phyloP scores from a whole-genome alignment of 2,797 vertebrate species.

The Enteromius radiatus region DNA sequence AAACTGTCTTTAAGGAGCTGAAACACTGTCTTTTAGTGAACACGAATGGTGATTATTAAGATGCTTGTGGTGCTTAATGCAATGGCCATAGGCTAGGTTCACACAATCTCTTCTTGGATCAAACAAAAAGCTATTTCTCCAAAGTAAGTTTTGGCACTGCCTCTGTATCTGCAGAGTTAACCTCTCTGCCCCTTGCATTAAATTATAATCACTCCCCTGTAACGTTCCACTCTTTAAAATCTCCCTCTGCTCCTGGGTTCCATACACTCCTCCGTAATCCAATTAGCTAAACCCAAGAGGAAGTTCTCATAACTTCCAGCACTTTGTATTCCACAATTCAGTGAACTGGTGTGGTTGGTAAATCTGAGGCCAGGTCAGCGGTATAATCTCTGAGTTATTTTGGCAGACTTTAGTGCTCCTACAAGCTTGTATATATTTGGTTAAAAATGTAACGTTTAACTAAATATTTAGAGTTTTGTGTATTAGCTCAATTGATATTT shows the following conservation, averaged over 20 bases:
- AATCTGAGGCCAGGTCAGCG: neutral
- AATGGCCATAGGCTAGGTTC: slow-evolving; percentile 7
- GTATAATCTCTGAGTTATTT: neutral
- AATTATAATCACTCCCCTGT: slow-evolving; percentile 56
- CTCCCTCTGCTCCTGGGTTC: slow-evolving; percentile 28
- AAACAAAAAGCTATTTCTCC: slow-evolving; percentile 24
- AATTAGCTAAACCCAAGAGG: slow-evolving; percentile 46
- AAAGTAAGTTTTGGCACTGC: slow-evolving; percentile 12
- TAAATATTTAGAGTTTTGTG: neutral
- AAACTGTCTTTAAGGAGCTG: slow-evolving; percentile 20
- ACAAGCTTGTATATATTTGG: neutral
- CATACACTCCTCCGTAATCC: slow-evolving; percentile 41
- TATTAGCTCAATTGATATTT: neutral
- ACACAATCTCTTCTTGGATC: slow-evolving; percentile 3
- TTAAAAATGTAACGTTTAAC: neutral
- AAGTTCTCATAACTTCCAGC: slow-evolving; percentile 22
- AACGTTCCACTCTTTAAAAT: slow-evolving; percentile 47
- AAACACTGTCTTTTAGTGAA: slow-evolving; percentile 17
- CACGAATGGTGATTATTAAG: slow-evolving; percentile 25
- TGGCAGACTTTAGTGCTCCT: neutral
- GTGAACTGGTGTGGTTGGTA: slow-evolving; percentile 8
- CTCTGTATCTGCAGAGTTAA: slow-evolving; percentile 45
- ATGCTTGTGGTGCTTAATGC: slow-evolving; percentile 19
- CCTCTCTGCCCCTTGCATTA: slow-evolving; percentile 56
- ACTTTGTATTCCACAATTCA: slow-evolving; percentile 53